Conservation (phyloP, 2,113 vertebrate species). For the cattle (Bos taurus) region DNA sequence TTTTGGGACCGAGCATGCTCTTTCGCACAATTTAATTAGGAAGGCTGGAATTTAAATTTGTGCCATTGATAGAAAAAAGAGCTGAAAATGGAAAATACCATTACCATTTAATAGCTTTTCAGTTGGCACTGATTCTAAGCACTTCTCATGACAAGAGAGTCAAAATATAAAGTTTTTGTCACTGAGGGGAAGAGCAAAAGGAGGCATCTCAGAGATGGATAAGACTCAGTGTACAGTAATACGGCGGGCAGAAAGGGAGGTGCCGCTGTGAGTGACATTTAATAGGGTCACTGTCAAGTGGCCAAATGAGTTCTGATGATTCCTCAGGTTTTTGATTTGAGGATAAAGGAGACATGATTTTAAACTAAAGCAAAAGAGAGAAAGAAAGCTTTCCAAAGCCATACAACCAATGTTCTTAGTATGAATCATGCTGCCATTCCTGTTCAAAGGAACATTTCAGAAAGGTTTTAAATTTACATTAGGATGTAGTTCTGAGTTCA, state of each 20-base stretch:
- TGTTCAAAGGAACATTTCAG: not conserved
- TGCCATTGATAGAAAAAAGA: not conserved
- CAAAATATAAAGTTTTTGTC: not conserved
- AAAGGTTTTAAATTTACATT: not conserved
- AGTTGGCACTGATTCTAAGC: not conserved
- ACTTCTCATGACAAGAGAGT: not conserved
- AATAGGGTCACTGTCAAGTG: too few relatives aligned
- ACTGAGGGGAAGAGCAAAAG: not conserved
- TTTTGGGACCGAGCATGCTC: not conserved
- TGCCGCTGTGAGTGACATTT: rapidly evolving
- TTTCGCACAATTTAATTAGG: not conserved
- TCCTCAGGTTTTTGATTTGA: not conserved
- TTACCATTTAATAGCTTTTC: not conserved
- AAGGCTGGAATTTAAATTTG: not conserved
- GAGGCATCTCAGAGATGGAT: not conserved
- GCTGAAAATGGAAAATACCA: not conserved
- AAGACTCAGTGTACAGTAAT: not conserved
- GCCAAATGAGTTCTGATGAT: not conserved
- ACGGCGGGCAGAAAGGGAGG: rapidly evolving
- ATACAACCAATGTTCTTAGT: not conserved
- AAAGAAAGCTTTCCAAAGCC: not conserved
- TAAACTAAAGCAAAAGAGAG: not conserved
- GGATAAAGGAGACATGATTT: not conserved
- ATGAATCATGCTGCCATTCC: not conserved
- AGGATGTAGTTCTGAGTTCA: not conserved